Evolutionary conservation across 2,888 invertebrate species (phyloP).

Genomic region (Oasisia sp.): DNA sequence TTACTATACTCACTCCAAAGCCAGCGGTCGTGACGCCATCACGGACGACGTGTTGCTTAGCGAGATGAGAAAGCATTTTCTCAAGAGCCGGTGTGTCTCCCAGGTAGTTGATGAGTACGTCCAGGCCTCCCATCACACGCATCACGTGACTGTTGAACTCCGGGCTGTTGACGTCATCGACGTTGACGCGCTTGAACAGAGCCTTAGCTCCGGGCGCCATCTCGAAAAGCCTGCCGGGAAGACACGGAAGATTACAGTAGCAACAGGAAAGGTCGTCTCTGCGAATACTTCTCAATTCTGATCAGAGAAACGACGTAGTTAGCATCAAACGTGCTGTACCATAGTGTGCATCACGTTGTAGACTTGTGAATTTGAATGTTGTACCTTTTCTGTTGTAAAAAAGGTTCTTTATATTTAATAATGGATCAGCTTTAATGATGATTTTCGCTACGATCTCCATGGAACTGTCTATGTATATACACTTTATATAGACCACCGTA

Average conservation of each 20-base stretch:
- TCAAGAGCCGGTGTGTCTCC: slow-evolving; percentile 32
- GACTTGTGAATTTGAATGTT: too few species aligned
- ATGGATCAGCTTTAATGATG: too few species aligned
- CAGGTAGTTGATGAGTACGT: slow-evolving; percentile 34
- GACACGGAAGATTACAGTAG: too few species aligned
- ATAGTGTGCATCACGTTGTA: too few species aligned
- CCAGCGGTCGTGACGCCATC: slow-evolving; percentile 32
- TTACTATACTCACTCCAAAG: slow-evolving; percentile 37
- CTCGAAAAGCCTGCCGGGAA: slow-evolving; percentile 32
- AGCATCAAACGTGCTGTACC: too few species aligned
- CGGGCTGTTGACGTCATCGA: slow-evolving; percentile 30
- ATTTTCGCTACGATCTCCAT: too few species aligned
- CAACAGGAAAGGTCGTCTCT: too few species aligned
- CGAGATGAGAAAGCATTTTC: slow-evolving; percentile 34
- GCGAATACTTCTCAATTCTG: neutral
- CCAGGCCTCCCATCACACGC: slow-evolving; percentile 38
- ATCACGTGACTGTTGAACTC: slow-evolving; percentile 36
- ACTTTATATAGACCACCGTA: too few species aligned
- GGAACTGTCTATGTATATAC: too few species aligned
- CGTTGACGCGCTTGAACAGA: slow-evolving; percentile 35
- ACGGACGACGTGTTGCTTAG: slow-evolving; percentile 34
- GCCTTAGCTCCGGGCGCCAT: slow-evolving; percentile 27
- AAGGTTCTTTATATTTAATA: too few species aligned
- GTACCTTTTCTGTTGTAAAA: too few species aligned
- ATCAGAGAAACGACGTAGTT: too few species aligned